Conservation (phyloP, 2,113 vertebrate genomes). For the Hemiscyllium ocellatum region DNA sequence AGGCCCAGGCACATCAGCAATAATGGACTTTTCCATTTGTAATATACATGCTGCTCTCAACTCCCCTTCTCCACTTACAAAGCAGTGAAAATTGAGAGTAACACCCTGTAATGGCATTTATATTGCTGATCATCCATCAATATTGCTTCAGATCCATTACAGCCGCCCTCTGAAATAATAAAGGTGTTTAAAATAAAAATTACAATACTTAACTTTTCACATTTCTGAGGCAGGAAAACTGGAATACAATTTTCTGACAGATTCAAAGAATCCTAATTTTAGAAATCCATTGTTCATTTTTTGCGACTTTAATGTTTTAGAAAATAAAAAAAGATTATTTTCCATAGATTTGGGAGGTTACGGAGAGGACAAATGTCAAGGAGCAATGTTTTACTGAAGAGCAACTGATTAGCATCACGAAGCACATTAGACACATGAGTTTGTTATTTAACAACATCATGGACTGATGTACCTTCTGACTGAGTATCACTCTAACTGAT, state of each 20-base stretch:
- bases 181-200: background rate
- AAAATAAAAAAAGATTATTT: background rate
- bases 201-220: background rate
- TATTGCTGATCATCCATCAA: slow-evolving; percentile 5
- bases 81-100: slow-evolving; percentile 6
- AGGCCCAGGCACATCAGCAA: background rate
- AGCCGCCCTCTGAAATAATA: background rate
- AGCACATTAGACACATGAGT: slow-evolving; percentile 11
- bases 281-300: background rate
- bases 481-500: background rate
- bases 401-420: slow-evolving; percentile 3
- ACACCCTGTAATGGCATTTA: slow-evolving; percentile 4
- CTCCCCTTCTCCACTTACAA: slow-evolving; percentile 1
- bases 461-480: background rate
- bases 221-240: background rate
- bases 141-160: slow-evolving; percentile 1
- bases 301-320: background rate
- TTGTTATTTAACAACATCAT: background rate
- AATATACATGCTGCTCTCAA: background rate
- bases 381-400: slow-evolving; percentile 30
- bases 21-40: background rate
- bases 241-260: background rate
- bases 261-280: background rate
- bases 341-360: background rate
- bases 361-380: slow-evolving; percentile 33